Evolutionary conservation across 2,888 invertebrate genomes (phyloP), one percentile per base, ranked within the genome.

Genomic region (Schrankia costaestrigalis): DNA sequence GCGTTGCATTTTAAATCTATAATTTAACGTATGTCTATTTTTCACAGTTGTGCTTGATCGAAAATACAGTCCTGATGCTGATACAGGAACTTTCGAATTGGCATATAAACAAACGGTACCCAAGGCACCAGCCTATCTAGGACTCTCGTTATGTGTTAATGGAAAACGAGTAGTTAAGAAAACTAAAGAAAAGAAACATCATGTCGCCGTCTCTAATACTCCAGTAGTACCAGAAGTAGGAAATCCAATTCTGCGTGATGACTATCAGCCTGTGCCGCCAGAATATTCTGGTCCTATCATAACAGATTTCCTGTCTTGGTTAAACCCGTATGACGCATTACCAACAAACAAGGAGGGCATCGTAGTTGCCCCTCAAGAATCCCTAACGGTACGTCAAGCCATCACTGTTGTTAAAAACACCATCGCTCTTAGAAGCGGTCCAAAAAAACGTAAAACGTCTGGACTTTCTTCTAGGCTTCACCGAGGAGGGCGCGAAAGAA

Each of bases 51-150:
- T 95, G 3, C 82, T 96, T 6, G 96, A 96, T 71, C 90, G 92
- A 35, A 90, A 92, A 29, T 81, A 85, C 34, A 92, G 94, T 67
- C 89, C 91, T 11, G 93, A 91, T 30, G 93, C 95, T 0, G 93
- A 94, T 46, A 94, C 95, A 1, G 96, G 96, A 10, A 90, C 91
- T 42, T 96, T 96, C 62, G 95, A 95, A 64, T 69, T 94, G 50
- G 92, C 92, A 4, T 96, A 95, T 71, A 92, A 91, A 38, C 96
- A 96, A 76, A 81, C 90, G 30, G 89, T 94, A 46, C 94, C 95
- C 0, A 92, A 92, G 56, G 92, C 93, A 0, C 95, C 95, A 7
- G 94, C 95, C 0, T 95, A 95, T 69, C 89, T 95, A 45, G 95
- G 95, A 0, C 88, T 93, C 51, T 92, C 92, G 10, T 70, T 94